Evolutionary conservation across 2,113 vertebrate species (phyloP).

Genomic region (Cisticola juncidis): DNA sequence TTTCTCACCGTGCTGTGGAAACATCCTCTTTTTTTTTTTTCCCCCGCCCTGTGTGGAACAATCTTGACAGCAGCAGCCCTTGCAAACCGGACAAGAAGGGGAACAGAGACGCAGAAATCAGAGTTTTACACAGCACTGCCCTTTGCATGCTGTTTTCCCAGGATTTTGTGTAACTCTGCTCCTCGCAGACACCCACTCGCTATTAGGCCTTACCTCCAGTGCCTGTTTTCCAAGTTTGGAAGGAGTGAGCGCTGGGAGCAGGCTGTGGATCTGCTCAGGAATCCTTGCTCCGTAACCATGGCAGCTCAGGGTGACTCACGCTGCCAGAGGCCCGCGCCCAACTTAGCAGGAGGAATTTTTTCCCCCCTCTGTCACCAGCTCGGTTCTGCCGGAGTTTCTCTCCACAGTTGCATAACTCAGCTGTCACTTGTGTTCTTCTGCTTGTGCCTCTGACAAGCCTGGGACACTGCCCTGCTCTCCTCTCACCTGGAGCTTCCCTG

Average conservation of each 20-base stretch:
- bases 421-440: neutral
- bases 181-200: conserved; percentile 17
- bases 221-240: conserved; percentile 27
- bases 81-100: neutral
- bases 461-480: neutral
- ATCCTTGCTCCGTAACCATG: conserved; percentile 51
- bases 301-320: conserved; percentile 50
- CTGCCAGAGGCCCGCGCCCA: conserved; percentile 45
- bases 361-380: neutral
- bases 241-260: neutral
- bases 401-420: neutral
- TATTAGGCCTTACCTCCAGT: conserved; percentile 34
- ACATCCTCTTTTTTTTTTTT: neutral
- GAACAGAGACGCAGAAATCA: neutral
- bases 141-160: neutral
- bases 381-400: neutral
- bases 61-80: neutral
- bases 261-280: conserved; percentile 39
- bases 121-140: fast-evolving
- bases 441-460: neutral
- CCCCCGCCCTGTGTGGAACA: neutral
- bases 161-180: neutral
- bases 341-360: neutral
- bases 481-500: neutral
- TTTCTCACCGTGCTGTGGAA: neutral